Evolutionary conservation across 2,113 vertebrate species (phyloP), one percentile per base, ranked within the genome.

Genomic region (Monopterus albus): DNA sequence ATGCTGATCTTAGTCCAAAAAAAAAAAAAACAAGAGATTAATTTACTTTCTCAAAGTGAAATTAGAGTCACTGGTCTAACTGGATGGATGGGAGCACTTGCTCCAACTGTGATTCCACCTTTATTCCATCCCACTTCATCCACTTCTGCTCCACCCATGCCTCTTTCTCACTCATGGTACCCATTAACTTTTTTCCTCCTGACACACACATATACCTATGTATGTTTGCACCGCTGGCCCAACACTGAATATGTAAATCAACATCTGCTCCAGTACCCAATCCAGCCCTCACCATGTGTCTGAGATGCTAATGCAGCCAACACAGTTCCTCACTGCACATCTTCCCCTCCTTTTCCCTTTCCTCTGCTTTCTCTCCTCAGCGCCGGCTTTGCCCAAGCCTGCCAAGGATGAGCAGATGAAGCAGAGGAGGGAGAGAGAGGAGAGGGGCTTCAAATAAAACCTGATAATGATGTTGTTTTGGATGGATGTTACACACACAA

Each of bases 201-300:
- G 40, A 33, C 76, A 60, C 56, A 72, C 40, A 46, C 64, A 61
- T 73, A 77, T 78, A 85, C 77, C 61, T 74, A 68, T 73, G 77
- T 75, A 75, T 75, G 85, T 84, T 84, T 73, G 66, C 78, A 90
- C 77, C 81, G 25, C 76, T 87, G 78, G 85, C 85, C 86, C 78
- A 2, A 77, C 46, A 81, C 86, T 85, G 91, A 92, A 92, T 93
- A 94, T 94, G 93, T 86, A 94, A 93, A 93, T 92, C 86, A 79
- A 92, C 92, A 94, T 93, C 92, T 93, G 93, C 92, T 92, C 88
- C 78, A 74, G 88, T 87, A 90, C 78, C 88, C 88, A 88, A 87
- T 88, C 83, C 81, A 90, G 83, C 83, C 85, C 89, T 88, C 86
- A 75, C 89, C 89, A 88, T 91, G 90, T 91, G 90, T 91, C 89